Evolutionary conservation across 1,140 invertebrate genomes (phyloP), one percentile per base, ranked within the genome.

Genomic region (Lepidurus couesii): DNA sequence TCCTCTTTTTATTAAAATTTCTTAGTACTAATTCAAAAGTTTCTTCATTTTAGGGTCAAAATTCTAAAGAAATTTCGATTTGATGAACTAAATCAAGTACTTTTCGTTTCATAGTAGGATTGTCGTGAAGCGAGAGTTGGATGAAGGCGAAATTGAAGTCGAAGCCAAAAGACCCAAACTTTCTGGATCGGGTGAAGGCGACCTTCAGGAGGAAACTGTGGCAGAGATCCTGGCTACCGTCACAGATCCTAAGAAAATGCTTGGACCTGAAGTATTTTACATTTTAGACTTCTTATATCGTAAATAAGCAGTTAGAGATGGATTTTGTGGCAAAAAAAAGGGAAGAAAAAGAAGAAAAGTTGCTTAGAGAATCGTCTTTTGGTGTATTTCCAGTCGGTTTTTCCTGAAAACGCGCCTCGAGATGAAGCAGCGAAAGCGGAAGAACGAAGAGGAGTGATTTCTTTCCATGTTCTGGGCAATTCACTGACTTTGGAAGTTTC

Each of bases 391-490:
- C 80, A 88, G 85, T 88, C 91, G 1, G 85, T 95, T 1, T 95
- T 95, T 83, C 91, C 92, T 79, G 93, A 93, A 74, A 91, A 93
- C 85, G 90, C 92, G 4, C 93, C 95, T 0, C 88, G 96, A 75
- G 96, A 98, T 84, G 95, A 97, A 83, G 92, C 92, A 10, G 95
- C 96, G 0, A 93, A 96, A 84, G 86, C 91, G 13, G 95, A 98
- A 84, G 97, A 99, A 85, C 90, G 90, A 75, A 89, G 90, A 78
- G 94, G 95, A 75, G 89, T 94, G 24, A 98, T 98, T 16, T 92
- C 96, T 83, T 96, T 98, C 84, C 94, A 97, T 82, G 91, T 98
- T 1, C 91, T 99, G 77, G 94, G 94, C 0, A 98, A 99, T 86
- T 95, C 95, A 43, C 86, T 98, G 7, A 94, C 92, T 0, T 90